Conservation (phyloP, 2,888 invertebrate genomes). For the Sphecodes monilicornis region DNA sequence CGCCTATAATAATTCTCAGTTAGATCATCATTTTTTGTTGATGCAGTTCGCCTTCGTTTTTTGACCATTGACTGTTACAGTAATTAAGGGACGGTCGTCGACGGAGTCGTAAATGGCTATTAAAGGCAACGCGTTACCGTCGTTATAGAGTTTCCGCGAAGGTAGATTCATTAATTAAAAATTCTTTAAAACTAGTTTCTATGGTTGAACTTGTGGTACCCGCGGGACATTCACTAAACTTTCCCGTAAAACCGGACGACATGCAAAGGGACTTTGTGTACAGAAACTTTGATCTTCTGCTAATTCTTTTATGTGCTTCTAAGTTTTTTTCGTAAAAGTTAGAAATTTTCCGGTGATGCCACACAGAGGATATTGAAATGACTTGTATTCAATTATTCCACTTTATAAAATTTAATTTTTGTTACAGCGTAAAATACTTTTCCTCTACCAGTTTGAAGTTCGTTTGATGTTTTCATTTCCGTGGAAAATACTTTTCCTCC, state of each 20-base stretch:
- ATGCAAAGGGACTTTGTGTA: constrained; percentile 36
- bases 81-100: constrained; percentile 59
- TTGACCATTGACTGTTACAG: constrained; percentile 39
- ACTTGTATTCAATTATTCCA: neutral
- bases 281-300: constrained; percentile 25
- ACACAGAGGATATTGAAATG: neutral
- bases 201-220: constrained; percentile 37
- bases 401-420: neutral
- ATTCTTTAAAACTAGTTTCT: constrained; percentile 68
- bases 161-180: constrained; percentile 71
- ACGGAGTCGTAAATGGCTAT: constrained; percentile 63
- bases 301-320: constrained; percentile 35
- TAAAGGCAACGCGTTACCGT: constrained; percentile 56
- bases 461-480: neutral
- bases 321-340: constrained; percentile 23
- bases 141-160: constrained; percentile 51
- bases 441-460: neutral
- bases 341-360: neutral
- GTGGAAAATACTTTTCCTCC: neutral
- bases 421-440: neutral
- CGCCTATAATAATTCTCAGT: neutral
- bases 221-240: constrained; percentile 43
- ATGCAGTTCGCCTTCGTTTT: constrained; percentile 34
- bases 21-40: neutral
- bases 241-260: constrained; percentile 29